Evolutionary conservation across 2,888 invertebrate species (phyloP), one percentile per base, ranked within the genome.

Genomic region (Branchipolynoe longqiensis): DNA sequence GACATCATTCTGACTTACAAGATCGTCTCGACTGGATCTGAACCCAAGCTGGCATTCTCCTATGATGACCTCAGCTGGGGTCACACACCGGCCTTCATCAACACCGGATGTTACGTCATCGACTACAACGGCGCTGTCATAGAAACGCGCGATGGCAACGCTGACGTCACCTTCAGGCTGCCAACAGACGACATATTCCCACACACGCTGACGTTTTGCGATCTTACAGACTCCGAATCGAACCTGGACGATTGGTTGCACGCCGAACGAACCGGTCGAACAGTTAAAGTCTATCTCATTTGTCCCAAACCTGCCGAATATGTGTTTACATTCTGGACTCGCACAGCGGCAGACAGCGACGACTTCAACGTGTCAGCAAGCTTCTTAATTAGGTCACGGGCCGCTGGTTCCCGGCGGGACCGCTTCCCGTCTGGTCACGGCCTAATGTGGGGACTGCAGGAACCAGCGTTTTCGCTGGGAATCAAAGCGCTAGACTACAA

Each of bases 131-230:
- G 78, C 28, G 48, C 78, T 8, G 28, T 25, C 25, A 12, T 48
- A 18, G 48, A 78, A 31, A 28, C 48, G 28, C 48, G 48, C 8
- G 28, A 18, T 28, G 78, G 78, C 6, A 78, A 6, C 0, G 48
- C 18, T 12, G 18, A 6, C 0, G 25, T 78, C 3, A 18, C 18
- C 1, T 48, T 78, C 25, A 2, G 48, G 54, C 18, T 78, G 4
- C 78, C 78, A 2, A 48, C 48, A 25, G 8, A 48, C 28, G 78
- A 78, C 28, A 41, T 78, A 25, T 78, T 78, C 78, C 78, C 78
- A 12, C 78, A 78, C 28, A 0, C n/a, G 31, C 14, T 69, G n/a
- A 31, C 6, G 12, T 41, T 48, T n/a, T 25, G 48, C 48, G 14
- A 8, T 48, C 14, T 4, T 25, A 2, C 78, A 14, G 48, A 78